Percentiles rank a stretch among this genome's conserved stretches.
Evolutionary conservation across 2,113 vertebrate species (phyloP).

Genomic region (Tachycineta bicolor): DNA sequence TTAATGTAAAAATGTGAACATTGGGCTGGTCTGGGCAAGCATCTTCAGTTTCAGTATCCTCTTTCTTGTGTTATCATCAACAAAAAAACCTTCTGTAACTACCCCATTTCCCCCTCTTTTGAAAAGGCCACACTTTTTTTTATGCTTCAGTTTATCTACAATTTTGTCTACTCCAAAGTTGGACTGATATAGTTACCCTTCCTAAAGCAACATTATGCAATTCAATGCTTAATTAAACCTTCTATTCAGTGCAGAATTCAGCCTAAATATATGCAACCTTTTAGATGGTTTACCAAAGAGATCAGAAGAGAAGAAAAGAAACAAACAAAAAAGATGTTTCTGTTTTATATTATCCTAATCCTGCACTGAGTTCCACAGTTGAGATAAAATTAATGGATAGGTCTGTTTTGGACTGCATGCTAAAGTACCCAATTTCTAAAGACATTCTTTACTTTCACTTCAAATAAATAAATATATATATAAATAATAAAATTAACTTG

Average conservation of each 20-base stretch:
- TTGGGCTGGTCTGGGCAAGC: background rate
- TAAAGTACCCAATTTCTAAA: background rate
- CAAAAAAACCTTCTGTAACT: background rate
- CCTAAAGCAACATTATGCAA: background rate
- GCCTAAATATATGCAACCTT: background rate
- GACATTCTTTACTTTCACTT: background rate
- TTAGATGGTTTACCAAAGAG: background rate
- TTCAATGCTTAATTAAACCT: background rate
- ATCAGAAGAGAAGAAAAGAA: background rate
- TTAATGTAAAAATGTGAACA: background rate
- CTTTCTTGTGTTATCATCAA: background rate
- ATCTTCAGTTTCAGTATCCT: background rate
- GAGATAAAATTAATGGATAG: background rate
- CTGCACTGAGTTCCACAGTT: background rate
- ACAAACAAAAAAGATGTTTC: rapidly evolving
- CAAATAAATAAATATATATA: background rate
- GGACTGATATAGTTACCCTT: background rate
- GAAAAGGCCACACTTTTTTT: background rate
- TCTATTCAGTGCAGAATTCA: background rate
- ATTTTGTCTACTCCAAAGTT: background rate
- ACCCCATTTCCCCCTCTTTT: background rate
- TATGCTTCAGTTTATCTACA: background rate
- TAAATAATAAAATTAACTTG: background rate
- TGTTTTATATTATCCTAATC: background rate
- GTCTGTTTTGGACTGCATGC: background rate